Evolutionary conservation across 2,797 vertebrate species (phyloP).

Genomic region (Bryconaethiops microstoma): DNA sequence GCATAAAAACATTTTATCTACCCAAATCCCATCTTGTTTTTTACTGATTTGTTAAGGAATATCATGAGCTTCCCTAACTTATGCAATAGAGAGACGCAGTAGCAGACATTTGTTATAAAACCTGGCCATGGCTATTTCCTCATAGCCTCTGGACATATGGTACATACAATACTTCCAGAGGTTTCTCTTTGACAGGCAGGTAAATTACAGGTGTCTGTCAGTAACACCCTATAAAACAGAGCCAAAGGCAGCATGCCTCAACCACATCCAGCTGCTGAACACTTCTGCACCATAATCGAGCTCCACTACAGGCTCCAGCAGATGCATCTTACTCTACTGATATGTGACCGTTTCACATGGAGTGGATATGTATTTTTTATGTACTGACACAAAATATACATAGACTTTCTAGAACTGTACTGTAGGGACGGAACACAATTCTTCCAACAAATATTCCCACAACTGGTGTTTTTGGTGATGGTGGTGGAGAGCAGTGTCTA

Average conservation of each 20-base stretch:
- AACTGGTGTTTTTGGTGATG: too few relatives aligned
- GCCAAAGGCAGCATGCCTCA: constrained; percentile 27
- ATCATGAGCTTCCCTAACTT: background rate
- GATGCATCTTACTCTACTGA: background rate
- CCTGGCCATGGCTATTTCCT: background rate
- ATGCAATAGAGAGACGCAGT: background rate
- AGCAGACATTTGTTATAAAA: constrained; percentile 27
- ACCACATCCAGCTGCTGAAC: constrained; percentile 43
- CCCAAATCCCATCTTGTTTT: background rate
- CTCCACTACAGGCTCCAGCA: background rate
- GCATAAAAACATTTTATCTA: background rate
- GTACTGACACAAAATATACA: too few relatives aligned
- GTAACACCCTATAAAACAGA: constrained; percentile 28
- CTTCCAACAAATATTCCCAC: too few relatives aligned
- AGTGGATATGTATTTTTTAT: too few relatives aligned
- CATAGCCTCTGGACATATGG: constrained; percentile 10
- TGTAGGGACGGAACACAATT: too few relatives aligned
- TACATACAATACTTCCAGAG: constrained; percentile 28
- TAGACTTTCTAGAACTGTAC: too few relatives aligned
- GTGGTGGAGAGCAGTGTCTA: too few relatives aligned
- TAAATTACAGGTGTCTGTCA: constrained; percentile 55
- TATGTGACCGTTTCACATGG: too few relatives aligned
- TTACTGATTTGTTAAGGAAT: background rate
- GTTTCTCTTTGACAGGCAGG: constrained; percentile 31
- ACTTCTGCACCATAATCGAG: background rate